A percentile compares a stretch with the other conserved stretches of the same genome.
phyloP scores from a whole-genome alignment of 2,888 invertebrate genomes.

The Lamellibrachia satsuma region DNA sequence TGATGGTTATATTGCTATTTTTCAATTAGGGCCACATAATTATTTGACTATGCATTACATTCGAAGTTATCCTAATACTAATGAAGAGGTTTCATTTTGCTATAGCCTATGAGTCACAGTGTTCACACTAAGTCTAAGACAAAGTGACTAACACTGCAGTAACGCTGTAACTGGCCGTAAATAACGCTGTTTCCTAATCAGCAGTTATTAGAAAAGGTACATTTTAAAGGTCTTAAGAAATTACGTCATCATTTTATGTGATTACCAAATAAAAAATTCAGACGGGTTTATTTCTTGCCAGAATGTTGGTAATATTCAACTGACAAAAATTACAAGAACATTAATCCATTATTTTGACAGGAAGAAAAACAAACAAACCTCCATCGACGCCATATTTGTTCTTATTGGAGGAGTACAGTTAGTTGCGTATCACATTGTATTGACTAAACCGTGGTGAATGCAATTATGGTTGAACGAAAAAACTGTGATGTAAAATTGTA shows the following conservation, averaged over 20 bases:
- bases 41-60: no score
- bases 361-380: slow-evolving; percentile 12
- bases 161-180: no score
- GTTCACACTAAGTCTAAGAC: no score
- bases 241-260: not conserved
- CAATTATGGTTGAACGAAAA: not conserved
- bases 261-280: not conserved
- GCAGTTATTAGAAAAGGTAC: not conserved
- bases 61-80: no score
- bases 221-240: not conserved
- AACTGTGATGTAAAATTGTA: not conserved
- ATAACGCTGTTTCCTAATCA: not conserved
- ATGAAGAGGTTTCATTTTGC: no score
- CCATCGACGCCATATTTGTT: slow-evolving; percentile 17
- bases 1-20: no score
- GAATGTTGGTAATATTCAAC: not conserved
- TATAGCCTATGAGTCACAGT: not conserved
- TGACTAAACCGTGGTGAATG: not conserved
- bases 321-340: not conserved
- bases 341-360: slow-evolving; percentile 10
- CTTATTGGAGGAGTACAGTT: not conserved
- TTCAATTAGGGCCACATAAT: no score
- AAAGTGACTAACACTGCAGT: no score
- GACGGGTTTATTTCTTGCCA: not conserved
- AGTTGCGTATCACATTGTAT: not conserved